Conservation (phyloP, 2,113 vertebrate species). For the Osmerus mordax region DNA sequence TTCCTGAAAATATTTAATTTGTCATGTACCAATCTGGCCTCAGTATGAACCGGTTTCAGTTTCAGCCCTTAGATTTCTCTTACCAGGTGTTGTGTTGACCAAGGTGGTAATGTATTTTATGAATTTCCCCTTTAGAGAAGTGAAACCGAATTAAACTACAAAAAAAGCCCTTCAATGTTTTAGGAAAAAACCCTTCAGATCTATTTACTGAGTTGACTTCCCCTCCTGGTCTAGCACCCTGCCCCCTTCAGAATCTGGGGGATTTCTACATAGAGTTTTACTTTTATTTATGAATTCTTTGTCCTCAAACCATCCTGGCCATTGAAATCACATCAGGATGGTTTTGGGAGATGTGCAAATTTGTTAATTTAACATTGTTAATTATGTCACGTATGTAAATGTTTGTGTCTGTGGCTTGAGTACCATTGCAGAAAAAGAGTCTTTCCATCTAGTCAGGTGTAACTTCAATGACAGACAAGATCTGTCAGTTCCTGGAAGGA, state of each 20-base stretch:
- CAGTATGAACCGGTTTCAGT: too few relatives aligned
- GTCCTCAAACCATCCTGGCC: neutral
- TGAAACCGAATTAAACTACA: constrained; percentile 46
- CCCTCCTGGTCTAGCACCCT: constrained; percentile 17
- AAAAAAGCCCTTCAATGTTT: constrained; percentile 42
- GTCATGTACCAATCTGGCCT: too few relatives aligned
- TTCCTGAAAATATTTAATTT: too few relatives aligned
- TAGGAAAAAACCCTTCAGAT: constrained; percentile 39
- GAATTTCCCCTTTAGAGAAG: constrained; percentile 54
- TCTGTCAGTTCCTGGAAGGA: too few relatives aligned
- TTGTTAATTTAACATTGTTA: constrained; percentile 59
- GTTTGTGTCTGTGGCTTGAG: constrained; percentile 25
- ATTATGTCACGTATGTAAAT: constrained; percentile 23
- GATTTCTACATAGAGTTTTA: constrained; percentile 8
- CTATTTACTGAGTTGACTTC: constrained; percentile 32
- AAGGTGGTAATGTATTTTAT: constrained; percentile 21
- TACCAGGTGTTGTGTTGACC: constrained; percentile 31
- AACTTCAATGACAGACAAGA: neutral
- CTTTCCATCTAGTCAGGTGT: neutral
- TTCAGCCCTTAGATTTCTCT: neutral
- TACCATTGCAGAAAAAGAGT: neutral
- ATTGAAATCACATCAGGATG: constrained; percentile 45
- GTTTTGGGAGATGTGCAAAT: constrained; percentile 17
- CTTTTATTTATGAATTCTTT: neutral
- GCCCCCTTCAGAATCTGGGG: constrained; percentile 19